phyloP scores from a whole-genome alignment of 2,113 vertebrate genomes.

The Picathartes gymnocephalus region DNA sequence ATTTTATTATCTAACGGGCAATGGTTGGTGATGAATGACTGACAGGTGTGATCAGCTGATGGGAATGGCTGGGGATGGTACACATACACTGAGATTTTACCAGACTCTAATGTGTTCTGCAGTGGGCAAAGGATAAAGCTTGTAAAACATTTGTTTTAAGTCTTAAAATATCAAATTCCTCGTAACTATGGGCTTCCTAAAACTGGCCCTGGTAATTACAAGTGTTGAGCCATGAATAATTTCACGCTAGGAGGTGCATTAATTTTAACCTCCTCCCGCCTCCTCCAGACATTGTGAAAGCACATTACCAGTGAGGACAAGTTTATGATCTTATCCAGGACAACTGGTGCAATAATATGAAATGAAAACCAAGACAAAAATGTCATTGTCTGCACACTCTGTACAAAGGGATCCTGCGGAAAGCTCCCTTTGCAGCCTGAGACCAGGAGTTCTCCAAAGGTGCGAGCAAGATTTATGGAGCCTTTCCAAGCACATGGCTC shows the following conservation, averaged over 20 bases:
- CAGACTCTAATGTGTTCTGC: slow-evolving; percentile 50
- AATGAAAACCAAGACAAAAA: slow-evolving; percentile 57
- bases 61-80: slow-evolving; percentile 15
- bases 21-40: slow-evolving; percentile 53
- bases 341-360: slow-evolving; percentile 60
- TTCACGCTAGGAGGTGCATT: slow-evolving; percentile 51
- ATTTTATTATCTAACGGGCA: not conserved
- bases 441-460: not conserved
- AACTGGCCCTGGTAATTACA: slow-evolving; percentile 71
- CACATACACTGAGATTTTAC: not conserved
- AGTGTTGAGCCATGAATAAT: slow-evolving; percentile 67
- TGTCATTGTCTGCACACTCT: slow-evolving; percentile 42
- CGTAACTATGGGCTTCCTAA: slow-evolving; percentile 55
- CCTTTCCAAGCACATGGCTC: not conserved
- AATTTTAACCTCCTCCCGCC: slow-evolving; percentile 33
- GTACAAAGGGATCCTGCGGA: slow-evolving; percentile 32
- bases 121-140: slow-evolving; percentile 61
- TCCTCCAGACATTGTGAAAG: slow-evolving; percentile 51
- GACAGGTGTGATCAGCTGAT: slow-evolving; percentile 73
- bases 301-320: slow-evolving; percentile 52
- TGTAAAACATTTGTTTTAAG: slow-evolving; percentile 80
- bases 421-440: not conserved
- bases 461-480: slow-evolving; percentile 8
- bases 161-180: slow-evolving; percentile 84
- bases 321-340: slow-evolving; percentile 67